Percentiles rank a stretch among this genome's conserved stretches.
Evolutionary conservation across 2,888 invertebrate genomes (phyloP).

Genomic region (Tolmerus cingulatus): DNA sequence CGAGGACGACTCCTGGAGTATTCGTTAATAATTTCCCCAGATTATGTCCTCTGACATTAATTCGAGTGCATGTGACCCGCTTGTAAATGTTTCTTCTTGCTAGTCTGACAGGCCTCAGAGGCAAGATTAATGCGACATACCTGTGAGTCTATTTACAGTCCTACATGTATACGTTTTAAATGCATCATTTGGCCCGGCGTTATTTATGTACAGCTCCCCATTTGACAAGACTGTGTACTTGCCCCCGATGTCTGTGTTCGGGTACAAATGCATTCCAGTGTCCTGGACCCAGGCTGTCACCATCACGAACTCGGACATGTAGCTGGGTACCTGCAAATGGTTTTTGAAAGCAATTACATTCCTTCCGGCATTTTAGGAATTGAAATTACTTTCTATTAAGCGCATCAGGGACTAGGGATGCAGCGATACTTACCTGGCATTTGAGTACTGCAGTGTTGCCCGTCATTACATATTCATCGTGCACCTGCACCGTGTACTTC

Average conservation of each 20-base stretch:
- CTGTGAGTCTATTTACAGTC: slow-evolving; percentile 82
- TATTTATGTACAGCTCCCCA: slow-evolving; percentile 84
- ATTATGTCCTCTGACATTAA: background rate
- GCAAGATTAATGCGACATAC: slow-evolving; percentile 51
- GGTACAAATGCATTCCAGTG: slow-evolving; percentile 79
- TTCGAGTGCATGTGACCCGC: slow-evolving; percentile 33
- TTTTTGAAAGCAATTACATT: slow-evolving; percentile 37
- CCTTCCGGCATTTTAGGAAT: slow-evolving; percentile 23
- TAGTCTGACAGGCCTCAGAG: slow-evolving; percentile 25
- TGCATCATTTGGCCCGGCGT: slow-evolving; percentile 79
- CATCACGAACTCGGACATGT: slow-evolving; percentile 86
- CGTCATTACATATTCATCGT: slow-evolving; percentile 89
- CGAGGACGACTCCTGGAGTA: background rate
- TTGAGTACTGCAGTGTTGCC: slow-evolving; percentile 90
- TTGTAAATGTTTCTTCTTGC: slow-evolving; percentile 46
- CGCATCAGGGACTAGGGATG: background rate
- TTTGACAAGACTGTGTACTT: slow-evolving; percentile 81
- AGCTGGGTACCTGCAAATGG: slow-evolving; percentile 73
- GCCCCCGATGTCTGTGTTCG: slow-evolving; percentile 76
- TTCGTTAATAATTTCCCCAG: slow-evolving; percentile 34
- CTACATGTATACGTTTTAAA: slow-evolving; percentile 83
- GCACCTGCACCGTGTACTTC: slow-evolving; percentile 88
- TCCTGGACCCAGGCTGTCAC: slow-evolving; percentile 91
- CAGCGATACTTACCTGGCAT: slow-evolving; percentile 69
- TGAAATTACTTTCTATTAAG: slow-evolving; percentile 22